Conservation (phyloP, 2,797 vertebrate species). For the Phrynocephalus guinanensis region DNA sequence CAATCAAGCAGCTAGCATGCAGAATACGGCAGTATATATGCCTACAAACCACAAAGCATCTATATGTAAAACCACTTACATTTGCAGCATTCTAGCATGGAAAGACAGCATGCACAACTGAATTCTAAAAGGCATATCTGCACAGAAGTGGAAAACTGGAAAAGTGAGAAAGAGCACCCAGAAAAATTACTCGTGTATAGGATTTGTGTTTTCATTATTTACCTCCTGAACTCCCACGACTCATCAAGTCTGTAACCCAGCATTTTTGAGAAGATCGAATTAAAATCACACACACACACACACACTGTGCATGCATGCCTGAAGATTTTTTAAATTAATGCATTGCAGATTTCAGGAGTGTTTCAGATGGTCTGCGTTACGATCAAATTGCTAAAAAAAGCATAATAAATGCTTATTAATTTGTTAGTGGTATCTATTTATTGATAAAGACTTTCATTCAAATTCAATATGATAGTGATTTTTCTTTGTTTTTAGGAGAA, state of each 20-base stretch:
- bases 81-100: constrained; percentile 40
- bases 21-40: constrained; percentile 36
- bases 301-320: not conserved
- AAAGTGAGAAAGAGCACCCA: not conserved
- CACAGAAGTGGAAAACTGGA: constrained; percentile 1
- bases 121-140: constrained; percentile 2
- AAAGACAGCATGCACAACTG: constrained; percentile 54
- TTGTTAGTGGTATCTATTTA: not conserved
- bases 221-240: not conserved
- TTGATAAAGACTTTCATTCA: too few relatives aligned
- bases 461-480: too few relatives aligned
- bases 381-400: not conserved
- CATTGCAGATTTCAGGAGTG: not conserved
- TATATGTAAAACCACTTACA: constrained; percentile 19
- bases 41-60: constrained; percentile 43
- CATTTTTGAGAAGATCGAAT: not conserved
- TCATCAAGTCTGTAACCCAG: not conserved
- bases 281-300: not conserved
- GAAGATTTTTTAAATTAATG: not conserved
- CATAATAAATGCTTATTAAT: not conserved
- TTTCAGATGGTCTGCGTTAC: not conserved
- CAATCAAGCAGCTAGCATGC: constrained; percentile 44
- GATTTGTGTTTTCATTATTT: not conserved
- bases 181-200: not conserved
- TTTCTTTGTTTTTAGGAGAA: too few relatives aligned